phyloP scores from a whole-genome alignment of 2,888 invertebrate species.

The Drosophila melanocephala region DNA sequence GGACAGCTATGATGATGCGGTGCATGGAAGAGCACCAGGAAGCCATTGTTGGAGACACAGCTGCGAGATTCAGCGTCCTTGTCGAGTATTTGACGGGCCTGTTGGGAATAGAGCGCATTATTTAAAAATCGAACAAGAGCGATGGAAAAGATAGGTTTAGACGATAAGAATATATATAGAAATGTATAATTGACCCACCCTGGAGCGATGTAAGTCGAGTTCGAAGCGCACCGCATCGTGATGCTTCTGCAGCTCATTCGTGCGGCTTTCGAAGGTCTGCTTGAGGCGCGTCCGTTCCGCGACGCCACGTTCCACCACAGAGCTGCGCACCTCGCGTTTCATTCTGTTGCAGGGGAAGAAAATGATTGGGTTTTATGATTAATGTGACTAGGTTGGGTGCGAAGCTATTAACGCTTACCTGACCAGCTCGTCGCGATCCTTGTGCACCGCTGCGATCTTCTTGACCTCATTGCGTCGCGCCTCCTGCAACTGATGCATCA shows the following conservation, averaged over 20 bases:
- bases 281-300: constrained; percentile 93
- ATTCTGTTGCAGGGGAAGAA: constrained; percentile 72
- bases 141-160: not conserved
- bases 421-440: constrained; percentile 96
- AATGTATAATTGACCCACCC: constrained; percentile 85
- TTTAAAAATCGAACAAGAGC: no score
- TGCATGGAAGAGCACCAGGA: constrained; percentile 83
- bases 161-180: not conserved
- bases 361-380: not conserved
- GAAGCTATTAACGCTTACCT: constrained; percentile 87
- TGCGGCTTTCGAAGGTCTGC: constrained; percentile 91
- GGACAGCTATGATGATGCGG: constrained; percentile 70
- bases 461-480: constrained; percentile 95
- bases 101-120: not conserved
- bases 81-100: constrained; percentile 85
- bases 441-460: constrained; percentile 93
- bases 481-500: constrained; percentile 93
- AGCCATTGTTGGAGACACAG: constrained; percentile 84
- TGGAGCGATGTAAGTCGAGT: constrained; percentile 89
- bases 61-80: constrained; percentile 84
- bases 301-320: constrained; percentile 94
- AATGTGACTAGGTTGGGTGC: not conserved
- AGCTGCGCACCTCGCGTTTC: constrained; percentile 85
- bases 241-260: constrained; percentile 90
- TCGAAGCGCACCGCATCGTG: constrained; percentile 92